These are phyloP conservation scores for Drosophila kanekoi DNA, from an alignment of 2,888 invertebrate genomes.

Conservation along the genomic window DNA sequence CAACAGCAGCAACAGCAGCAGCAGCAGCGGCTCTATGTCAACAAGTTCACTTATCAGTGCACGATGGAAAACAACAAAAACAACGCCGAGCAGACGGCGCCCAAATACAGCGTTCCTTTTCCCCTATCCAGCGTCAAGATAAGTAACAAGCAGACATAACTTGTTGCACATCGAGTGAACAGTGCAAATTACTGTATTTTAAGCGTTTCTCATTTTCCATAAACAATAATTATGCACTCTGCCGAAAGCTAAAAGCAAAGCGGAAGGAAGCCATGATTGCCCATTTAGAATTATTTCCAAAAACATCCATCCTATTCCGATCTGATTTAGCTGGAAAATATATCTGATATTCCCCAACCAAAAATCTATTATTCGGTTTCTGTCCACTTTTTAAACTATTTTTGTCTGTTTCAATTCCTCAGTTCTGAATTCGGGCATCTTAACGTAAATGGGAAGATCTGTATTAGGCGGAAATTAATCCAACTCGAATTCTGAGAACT, in stretches of 20 bases:
- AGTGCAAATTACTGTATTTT: constrained; percentile 22
- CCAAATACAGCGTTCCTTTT: constrained; percentile 7
- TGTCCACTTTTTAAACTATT: no score
- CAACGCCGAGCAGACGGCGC: constrained; percentile 13
- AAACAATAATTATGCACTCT: neutral
- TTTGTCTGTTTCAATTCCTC: no score
- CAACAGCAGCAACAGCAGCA: neutral
- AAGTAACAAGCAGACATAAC: constrained; percentile 25
- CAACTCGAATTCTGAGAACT: neutral
- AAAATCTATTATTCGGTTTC: no score
- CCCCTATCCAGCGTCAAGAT: neutral
- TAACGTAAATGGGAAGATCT: neutral
- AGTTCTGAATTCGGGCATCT: no score
- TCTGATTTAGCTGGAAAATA: no score
- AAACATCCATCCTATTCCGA: no score
- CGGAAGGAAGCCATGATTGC: no score
- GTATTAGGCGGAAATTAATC: constrained; percentile 8
- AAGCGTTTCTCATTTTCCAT: constrained; percentile 2
- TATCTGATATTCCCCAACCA: no score
- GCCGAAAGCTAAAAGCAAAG: no score
- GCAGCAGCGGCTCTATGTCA: neutral
- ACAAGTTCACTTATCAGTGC: constrained; percentile 31
- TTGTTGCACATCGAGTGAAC: constrained; percentile 38
- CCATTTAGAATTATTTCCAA: no score
- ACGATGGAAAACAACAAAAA: constrained; percentile 11